These are phyloP conservation scores for Hymenochirus boettgeri DNA, from an alignment of 2,113 vertebrate species.

Conservation along the genomic window DNA sequence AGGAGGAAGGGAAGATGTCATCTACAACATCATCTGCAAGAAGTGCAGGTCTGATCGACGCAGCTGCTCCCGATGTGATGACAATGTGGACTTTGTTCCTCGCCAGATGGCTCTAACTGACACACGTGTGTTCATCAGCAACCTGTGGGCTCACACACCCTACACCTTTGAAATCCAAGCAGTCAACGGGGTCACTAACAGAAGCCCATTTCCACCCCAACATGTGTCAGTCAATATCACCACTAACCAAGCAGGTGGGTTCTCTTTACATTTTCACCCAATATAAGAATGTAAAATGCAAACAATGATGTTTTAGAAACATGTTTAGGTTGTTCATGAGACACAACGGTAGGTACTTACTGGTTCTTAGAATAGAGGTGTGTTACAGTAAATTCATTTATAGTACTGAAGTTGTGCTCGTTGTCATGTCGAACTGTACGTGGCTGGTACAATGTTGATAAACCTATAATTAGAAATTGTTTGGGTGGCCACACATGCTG, in stretches of 20 bases:
- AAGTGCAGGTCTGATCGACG: conserved; percentile 86
- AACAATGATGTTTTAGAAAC: no score
- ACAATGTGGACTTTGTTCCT: conserved; percentile 93
- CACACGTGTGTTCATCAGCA: conserved; percentile 92
- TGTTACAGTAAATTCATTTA: no score
- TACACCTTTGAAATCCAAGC: conserved; percentile 97
- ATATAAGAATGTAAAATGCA: no score
- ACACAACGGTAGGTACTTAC: no score
- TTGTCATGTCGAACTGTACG: no score
- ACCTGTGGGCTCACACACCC: conserved; percentile 87
- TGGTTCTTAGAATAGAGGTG: no score
- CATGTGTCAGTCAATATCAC: conserved; percentile 95
- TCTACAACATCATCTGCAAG: conserved; percentile 95
- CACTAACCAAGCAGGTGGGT: conserved; percentile 95
- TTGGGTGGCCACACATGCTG: no score
- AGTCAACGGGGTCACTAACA: conserved; percentile 89
- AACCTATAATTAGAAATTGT: no score
- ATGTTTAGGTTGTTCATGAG: no score
- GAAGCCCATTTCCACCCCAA: conserved; percentile 91
- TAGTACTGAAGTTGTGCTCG: no score
- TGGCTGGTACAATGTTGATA: no score
- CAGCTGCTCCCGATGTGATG: conserved; percentile 89
- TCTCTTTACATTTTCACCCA: background rate
- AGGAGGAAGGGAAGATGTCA: conserved; percentile 83
- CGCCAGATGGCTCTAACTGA: conserved; percentile 87